Evolutionary conservation across 2,797 vertebrate genomes (phyloP), one percentile per base, ranked within the genome.

Genomic region (Staurois parvus): DNA sequence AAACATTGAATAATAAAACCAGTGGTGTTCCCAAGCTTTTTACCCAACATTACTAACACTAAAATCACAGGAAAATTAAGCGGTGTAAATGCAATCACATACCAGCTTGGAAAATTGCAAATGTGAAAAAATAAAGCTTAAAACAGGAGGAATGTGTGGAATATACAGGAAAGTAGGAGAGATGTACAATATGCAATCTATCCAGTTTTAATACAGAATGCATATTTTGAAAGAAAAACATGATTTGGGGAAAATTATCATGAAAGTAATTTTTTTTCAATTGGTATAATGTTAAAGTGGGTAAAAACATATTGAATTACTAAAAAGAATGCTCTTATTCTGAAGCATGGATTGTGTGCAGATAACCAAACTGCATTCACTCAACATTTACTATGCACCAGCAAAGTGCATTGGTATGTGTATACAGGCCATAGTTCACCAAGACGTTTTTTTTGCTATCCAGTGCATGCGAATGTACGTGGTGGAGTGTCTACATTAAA

Each of bases 1-100:
- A 87, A 73, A 87, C 73, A 40, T 48, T 15, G 80, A 64, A 83
- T 87, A 83, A 68, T 79, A 87, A 87, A 83, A 79, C 66, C 85
- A 82, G 67, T 72, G 74, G 85, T 15, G 67, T 85, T 81, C 79
- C 73, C 66, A 72, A 83, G 62, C 29, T 64, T 83, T 83, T 34
- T 69, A 42, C 72, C 34, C 48, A 72, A 74, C 70, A 62, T 76
- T 56, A 76, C 59, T 28, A 42, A 12, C 11, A 56, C 73, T 69
- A 37, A 76, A 75, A 73, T 66, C 56, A 67, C 59, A 37, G 40
- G 32, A 76, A 70, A 52, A 68, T 56, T 28, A 76, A 42, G 59
- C 15, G 21, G 62, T 5, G 66, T 45, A 45, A 19, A 79, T 29
- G 21, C n/a, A 76, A 40, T n/a, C 59, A 77, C 52, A 32, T 21